phyloP scores from a whole-genome alignment of 2,888 invertebrate genomes.

The Apocheima hispidaria region DNA sequence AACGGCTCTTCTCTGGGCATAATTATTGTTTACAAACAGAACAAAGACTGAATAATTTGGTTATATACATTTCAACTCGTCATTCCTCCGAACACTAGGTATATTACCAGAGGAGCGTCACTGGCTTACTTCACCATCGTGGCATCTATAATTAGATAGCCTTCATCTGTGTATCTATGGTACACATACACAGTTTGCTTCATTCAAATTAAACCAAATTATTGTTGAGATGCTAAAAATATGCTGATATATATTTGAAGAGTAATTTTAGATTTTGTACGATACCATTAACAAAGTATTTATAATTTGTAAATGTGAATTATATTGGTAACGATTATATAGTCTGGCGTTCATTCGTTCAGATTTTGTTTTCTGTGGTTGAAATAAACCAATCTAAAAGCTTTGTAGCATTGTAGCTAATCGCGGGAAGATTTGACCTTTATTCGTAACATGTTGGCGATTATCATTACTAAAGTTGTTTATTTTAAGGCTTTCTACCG shows the following conservation, averaged over 20 bases:
- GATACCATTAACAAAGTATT: too few relatives aligned
- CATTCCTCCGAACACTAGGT: too few relatives aligned
- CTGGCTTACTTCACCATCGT: conserved; percentile 5
- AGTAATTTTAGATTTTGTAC: background rate
- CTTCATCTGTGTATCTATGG: background rate
- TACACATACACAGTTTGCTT: background rate
- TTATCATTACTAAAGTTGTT: background rate
- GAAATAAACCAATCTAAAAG: background rate
- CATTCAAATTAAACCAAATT: background rate
- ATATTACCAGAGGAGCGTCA: too few relatives aligned
- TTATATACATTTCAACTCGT: conserved; percentile 9
- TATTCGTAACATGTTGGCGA: background rate
- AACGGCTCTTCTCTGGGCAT: conserved; percentile 37
- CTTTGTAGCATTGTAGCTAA: background rate
- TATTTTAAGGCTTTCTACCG: background rate
- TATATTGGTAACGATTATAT: background rate
- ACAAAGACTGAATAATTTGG: conserved; percentile 7
- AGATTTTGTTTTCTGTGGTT: background rate
- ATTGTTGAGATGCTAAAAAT: background rate
- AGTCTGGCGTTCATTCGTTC: background rate
- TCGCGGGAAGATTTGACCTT: conserved; percentile 3
- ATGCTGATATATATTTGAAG: background rate
- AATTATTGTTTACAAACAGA: conserved; percentile 17
- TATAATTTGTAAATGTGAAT: background rate
- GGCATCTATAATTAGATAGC: conserved; percentile 7